Base-by-base conservation (phyloP, 2,797 vertebrate species). In the Leptoclinus maculatus region DNA sequence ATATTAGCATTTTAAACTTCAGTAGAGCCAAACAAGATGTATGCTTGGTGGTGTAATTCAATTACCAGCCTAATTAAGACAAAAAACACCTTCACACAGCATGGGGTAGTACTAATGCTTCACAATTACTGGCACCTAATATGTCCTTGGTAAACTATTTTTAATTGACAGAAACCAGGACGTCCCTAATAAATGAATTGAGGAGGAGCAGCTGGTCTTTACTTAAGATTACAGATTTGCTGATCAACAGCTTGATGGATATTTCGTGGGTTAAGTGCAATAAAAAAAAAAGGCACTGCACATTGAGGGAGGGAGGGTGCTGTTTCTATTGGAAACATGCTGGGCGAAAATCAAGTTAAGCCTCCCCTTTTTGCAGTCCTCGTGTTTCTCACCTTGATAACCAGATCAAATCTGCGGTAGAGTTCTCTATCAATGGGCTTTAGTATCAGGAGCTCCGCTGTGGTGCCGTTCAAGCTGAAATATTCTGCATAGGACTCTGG, bases 391-490 rank as follows among this genome's bases (percentile, higher is more conserved):
- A 99, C 98, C 98, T 99, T 99, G 93, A 99, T 97, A 84, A 99
- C 97, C 93, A 99, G 96, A 96, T 99, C 97, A 94, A 99, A 99
- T 94, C 95, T 96, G 90, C 95, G 97, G 91, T 96, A 92, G 66
- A 96, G 95, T 78, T 98, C 97, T 85, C 98, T 97, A 68, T 97
- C 96, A 84, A 99, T 91, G 68, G 97, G 96, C 74, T 96, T 96
- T 7, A 98, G 93, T 13, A 99, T 97, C 1, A 91, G 93, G 17
- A 99, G 96, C 77, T 95, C 96, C 1, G 98, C 98, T 0, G 97
- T 98, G 56, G 95, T 97, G 74, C 93, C 93, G 91, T 99, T 98
- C 94, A 99, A 94, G 32, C 88, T 94, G 92, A 99, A 99, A 93
- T 97, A 99, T 16, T 95, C 92, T 0, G 92, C 86, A 84, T 97